Evolutionary conservation across 2,797 vertebrate species (phyloP), one percentile per base, ranked within the genome.

Genomic region (Erithacus rubecula): DNA sequence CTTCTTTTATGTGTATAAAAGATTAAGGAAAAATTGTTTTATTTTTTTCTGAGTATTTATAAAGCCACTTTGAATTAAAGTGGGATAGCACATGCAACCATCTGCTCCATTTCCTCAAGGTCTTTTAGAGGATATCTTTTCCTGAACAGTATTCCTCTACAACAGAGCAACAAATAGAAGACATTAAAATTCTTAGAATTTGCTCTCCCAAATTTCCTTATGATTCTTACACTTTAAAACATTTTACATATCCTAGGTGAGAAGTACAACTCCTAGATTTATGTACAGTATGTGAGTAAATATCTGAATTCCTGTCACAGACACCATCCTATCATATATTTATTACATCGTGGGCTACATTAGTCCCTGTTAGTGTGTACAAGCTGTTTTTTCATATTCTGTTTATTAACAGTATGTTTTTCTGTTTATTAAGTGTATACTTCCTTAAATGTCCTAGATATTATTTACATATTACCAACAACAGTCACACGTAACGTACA

Each of bases 21-120:
- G 9, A 49, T 10, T 63, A 53, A 12, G 17, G 52, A 76, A 93
- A 79, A 15, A 63, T 30, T 64, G 29, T n/a, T 89, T 74, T 62
- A 15, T 74, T 49, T 53, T 53, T 83, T 85, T 56, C 41, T 43
- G 12, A 13, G 23, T 65, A 65, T 94, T 94, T 92, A 82, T 84
- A 79, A 95, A 95, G 32, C 47, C 29, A n/a, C 32, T 79, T 59
- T 75, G 77, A 84, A 71, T 86, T 53, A 75, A 71, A 90, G 70
- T 79, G 74, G 60, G 63, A 67, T 90, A 76, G 69, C 30, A 85
- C 83, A 74, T 80, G 37, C 86, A 90, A 70, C 95, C 89, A 96
- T 95, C 94, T 96, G 93, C 37, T 94, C 74, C 52, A 34, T 87
- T 95, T 95, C 75, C 89, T 95, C 89, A 95, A 95, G 94, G 93